phyloP scores from a whole-genome alignment of 2,797 vertebrate genomes.

The Hipposideros larvatus region DNA sequence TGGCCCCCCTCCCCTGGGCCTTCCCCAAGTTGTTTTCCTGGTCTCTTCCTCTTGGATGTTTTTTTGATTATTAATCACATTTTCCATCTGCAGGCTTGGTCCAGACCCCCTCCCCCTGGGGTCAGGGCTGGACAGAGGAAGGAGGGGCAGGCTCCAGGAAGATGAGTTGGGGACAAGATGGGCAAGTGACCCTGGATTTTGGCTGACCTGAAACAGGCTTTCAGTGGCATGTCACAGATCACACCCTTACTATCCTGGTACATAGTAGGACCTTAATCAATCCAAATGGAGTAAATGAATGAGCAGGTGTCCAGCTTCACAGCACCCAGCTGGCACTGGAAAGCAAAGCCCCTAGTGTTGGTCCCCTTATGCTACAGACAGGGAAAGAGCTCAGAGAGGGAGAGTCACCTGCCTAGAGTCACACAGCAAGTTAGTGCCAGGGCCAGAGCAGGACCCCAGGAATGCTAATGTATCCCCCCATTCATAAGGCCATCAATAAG shows the following conservation, averaged over 20 bases:
- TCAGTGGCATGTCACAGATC: slow-evolving; percentile 6
- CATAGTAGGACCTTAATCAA: slow-evolving; percentile 24
- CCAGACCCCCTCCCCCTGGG: slow-evolving; percentile 79
- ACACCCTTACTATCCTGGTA: background rate
- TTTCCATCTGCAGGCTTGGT: slow-evolving; percentile 80
- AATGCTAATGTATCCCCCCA: background rate
- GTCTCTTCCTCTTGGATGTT: slow-evolving; percentile 84
- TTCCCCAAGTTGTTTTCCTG: slow-evolving; percentile 84
- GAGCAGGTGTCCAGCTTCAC: slow-evolving; percentile 67
- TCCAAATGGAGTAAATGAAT: slow-evolving; percentile 8
- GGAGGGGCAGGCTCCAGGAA: slow-evolving; percentile 37
- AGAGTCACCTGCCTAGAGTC: slow-evolving; percentile 47
- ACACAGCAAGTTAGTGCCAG: slow-evolving; percentile 43
- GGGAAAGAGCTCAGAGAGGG: slow-evolving; percentile 49
- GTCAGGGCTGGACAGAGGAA: slow-evolving; percentile 78
- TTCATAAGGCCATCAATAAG: background rate
- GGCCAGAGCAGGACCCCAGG: background rate
- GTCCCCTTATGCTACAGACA: slow-evolving; percentile 1
- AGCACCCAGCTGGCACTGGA: background rate
- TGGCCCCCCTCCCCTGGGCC: slow-evolving; percentile 79
- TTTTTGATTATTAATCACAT: slow-evolving; percentile 86
- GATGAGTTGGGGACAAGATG: slow-evolving; percentile 69
- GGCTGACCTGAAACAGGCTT: slow-evolving; percentile 33
- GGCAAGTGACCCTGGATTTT: slow-evolving; percentile 64
- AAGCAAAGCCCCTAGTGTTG: background rate